Evolutionary conservation across 2,113 vertebrate species (phyloP).

Genomic region (Corythaixoides concolor): DNA sequence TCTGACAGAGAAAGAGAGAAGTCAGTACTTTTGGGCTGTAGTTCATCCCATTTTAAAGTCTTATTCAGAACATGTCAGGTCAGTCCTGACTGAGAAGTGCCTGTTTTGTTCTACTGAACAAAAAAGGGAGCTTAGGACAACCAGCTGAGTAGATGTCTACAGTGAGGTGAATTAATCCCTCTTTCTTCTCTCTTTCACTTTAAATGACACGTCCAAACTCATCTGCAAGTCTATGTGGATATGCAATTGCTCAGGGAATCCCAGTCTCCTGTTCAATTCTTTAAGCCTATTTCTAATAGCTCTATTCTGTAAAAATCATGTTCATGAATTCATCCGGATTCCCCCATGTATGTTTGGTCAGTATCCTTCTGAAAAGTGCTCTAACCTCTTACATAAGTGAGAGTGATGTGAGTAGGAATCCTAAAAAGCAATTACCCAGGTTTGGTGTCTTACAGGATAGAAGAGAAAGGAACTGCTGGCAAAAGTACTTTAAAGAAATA

Average conservation of each 20-base stretch:
- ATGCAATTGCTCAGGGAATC: not conserved
- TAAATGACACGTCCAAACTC: not conserved
- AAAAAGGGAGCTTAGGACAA: not conserved
- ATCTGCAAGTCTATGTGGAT: not conserved
- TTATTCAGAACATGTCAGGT: not conserved
- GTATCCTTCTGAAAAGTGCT: not conserved
- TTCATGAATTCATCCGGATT: not conserved
- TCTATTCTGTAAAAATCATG: not conserved
- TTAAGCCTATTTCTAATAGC: not conserved
- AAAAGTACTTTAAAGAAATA: not conserved
- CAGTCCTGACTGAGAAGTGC: not conserved
- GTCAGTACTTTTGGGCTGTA: not conserved
- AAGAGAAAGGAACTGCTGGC: not conserved
- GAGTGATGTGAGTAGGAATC: not conserved
- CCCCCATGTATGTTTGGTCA: not conserved
- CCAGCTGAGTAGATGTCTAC: not conserved
- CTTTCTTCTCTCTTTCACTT: not conserved
- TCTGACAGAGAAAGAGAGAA: not conserved
- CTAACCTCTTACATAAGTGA: not conserved
- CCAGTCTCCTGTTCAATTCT: not conserved
- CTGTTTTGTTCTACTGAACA: not conserved
- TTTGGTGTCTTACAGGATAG: not conserved
- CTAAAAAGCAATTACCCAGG: not conserved
- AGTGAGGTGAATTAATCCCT: not conserved
- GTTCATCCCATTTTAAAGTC: not conserved